Conservation (phyloP, 1,140 invertebrate species). For the Orchestia grillus region DNA sequence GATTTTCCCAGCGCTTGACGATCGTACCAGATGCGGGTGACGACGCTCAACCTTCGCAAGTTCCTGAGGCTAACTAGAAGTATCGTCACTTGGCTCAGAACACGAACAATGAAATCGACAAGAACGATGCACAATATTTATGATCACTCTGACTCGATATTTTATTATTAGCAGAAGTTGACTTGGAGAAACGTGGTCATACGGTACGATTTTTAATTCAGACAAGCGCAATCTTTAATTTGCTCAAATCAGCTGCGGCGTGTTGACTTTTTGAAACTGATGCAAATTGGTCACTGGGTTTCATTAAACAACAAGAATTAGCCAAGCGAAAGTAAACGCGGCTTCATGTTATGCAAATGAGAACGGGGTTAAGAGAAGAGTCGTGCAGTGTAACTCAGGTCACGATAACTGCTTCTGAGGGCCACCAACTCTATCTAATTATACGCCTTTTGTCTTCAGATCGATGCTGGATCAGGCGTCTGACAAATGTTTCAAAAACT, state of each 20-base stretch:
- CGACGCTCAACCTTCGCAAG: background rate
- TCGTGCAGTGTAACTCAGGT: background rate
- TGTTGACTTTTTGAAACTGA: background rate
- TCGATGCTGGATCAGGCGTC: background rate
- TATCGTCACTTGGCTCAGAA: background rate
- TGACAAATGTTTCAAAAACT: background rate
- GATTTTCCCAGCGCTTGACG: background rate
- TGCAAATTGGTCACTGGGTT: background rate
- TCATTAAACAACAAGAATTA: background rate
- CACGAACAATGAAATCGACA: background rate
- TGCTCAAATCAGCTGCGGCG: too few relatives aligned
- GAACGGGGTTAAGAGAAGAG: background rate
- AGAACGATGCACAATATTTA: background rate
- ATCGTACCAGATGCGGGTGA: background rate
- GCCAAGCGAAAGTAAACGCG: background rate
- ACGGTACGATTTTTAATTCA: background rate
- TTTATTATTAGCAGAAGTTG: background rate
- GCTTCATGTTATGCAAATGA: background rate
- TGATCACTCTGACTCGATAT: background rate
- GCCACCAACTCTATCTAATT: background rate
- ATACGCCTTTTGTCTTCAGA: background rate
- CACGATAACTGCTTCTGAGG: background rate
- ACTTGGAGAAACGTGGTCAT: too few relatives aligned
- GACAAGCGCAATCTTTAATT: background rate
- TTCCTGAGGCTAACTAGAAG: background rate